Percentiles rank a stretch among this genome's conserved stretches.
These are phyloP conservation scores for Polyommatus icarus DNA, from an alignment of 2,888 invertebrate species.

Conservation along the genomic window DNA sequence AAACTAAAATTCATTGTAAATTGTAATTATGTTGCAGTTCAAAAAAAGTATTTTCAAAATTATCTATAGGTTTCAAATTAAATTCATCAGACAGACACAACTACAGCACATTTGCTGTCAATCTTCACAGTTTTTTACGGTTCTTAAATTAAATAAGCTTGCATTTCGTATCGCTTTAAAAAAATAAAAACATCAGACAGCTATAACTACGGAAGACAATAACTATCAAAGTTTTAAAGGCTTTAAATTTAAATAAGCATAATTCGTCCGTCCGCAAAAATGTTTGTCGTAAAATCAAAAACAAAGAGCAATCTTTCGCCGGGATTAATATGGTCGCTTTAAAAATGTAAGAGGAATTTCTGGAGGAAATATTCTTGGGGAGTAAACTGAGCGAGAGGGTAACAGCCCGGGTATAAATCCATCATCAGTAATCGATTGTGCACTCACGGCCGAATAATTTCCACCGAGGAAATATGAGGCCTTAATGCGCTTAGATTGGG, in stretches of 20 bases:
- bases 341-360: slow-evolving; percentile 36
- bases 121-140: too few species aligned
- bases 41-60: too few species aligned
- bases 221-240: not conserved
- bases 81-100: too few species aligned
- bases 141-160: too few species aligned
- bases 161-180: not conserved
- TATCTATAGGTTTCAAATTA: too few species aligned
- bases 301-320: slow-evolving; percentile 28
- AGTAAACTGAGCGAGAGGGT: slow-evolving; percentile 36
- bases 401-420: slow-evolving; percentile 48
- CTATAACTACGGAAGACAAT: not conserved
- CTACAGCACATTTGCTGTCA: too few species aligned
- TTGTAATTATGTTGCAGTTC: too few species aligned
- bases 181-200: not conserved
- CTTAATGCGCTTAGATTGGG: slow-evolving; percentile 13
- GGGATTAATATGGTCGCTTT: slow-evolving; percentile 27
- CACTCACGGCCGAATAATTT: slow-evolving; percentile 54
- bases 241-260: not conserved
- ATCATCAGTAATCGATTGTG: slow-evolving; percentile 61
- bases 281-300: slow-evolving; percentile 23
- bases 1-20: too few species aligned
- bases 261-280: not conserved
- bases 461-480: slow-evolving; percentile 33
- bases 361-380: slow-evolving; percentile 38